A percentile compares a stretch with the other conserved stretches of the same genome.
Conservation (phyloP, 2,113 vertebrate species). For the Trogon surrucura region DNA sequence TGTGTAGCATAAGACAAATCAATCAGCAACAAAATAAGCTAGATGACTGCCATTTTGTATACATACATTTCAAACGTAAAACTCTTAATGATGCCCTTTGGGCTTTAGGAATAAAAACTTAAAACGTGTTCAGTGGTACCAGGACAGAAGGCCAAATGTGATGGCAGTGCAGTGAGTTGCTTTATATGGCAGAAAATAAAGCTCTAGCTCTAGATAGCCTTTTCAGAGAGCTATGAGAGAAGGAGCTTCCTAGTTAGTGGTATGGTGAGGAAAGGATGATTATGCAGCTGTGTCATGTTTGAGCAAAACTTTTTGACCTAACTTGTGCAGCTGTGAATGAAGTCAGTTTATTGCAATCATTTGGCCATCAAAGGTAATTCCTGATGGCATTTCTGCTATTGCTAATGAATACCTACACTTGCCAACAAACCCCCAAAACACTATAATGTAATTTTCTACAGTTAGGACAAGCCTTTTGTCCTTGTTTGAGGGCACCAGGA, state of each 20-base stretch:
- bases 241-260: not conserved
- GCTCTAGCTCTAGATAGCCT: not conserved
- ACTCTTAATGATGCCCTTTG: not conserved
- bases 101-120: not conserved
- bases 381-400: not conserved
- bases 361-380: not conserved
- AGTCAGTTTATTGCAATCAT: not conserved
- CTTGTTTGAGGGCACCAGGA: too few relatives aligned
- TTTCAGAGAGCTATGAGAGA: not conserved
- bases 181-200: not conserved
- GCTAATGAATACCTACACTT: not conserved
- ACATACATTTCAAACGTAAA: not conserved
- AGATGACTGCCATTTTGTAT: not conserved
- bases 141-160: not conserved
- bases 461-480: not conserved
- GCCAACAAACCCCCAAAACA: not conserved
- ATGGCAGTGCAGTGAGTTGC: not conserved
- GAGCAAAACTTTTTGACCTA: not conserved
- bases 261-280: not conserved
- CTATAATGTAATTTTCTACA: accelerated
- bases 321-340: not conserved
- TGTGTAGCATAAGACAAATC: not conserved
- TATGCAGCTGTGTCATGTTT: not conserved
- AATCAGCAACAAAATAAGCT: constrained; percentile 9
- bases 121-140: not conserved